Conservation (phyloP, 2,113 vertebrate genomes). For the Junco hyemalis region DNA sequence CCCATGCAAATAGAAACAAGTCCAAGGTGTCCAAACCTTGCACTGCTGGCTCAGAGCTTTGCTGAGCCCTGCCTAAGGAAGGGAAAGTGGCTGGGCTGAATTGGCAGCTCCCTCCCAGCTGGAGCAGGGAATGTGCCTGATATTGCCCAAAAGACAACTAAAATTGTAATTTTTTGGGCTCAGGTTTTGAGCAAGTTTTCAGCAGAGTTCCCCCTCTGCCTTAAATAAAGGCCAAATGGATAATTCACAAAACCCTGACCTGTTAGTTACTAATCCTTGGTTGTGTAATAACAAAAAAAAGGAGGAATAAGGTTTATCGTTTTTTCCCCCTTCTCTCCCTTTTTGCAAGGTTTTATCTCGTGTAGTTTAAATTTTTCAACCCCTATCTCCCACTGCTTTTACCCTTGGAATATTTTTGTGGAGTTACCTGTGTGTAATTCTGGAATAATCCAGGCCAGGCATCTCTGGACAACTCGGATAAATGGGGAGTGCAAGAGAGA, state of each 20-base stretch:
- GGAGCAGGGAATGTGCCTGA: neutral
- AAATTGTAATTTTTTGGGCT: neutral
- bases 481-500: neutral
- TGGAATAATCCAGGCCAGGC: neutral
- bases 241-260: neutral
- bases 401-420: neutral
- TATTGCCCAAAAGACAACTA: neutral
- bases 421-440: neutral
- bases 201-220: neutral
- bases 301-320: neutral
- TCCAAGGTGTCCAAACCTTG: neutral
- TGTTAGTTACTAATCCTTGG: neutral
- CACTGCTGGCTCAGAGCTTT: neutral
- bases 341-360: neutral
- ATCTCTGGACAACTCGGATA: neutral
- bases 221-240: neutral
- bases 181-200: neutral
- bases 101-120: neutral
- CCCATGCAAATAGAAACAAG: neutral
- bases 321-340: rapidly evolving
- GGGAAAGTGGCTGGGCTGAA: neutral
- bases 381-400: neutral
- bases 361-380: neutral
- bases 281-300: neutral
- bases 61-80: neutral